Evolutionary conservation across 2,113 vertebrate species (phyloP), one percentile per base, ranked within the genome.

Genomic region (Cyanoderma ruficeps): DNA sequence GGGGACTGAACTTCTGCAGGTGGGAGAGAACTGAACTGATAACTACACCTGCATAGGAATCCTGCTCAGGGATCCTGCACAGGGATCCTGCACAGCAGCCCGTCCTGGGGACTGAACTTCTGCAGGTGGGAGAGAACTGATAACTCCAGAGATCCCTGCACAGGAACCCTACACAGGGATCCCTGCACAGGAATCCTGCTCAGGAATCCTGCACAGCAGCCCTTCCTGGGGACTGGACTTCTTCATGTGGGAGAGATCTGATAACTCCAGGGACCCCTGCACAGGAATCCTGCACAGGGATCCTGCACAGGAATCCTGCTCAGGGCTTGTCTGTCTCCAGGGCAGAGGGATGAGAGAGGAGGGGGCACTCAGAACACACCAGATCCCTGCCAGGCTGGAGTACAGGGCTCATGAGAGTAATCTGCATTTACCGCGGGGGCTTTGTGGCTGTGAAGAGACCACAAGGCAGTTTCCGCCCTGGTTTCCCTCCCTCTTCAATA

Each of bases 21-120:
- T 2, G 27, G 1, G 2, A 33, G 23, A 7, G n/a, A n/a, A n/a
- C n/a, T n/a, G 7, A 17, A 53, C 64, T 23, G 7, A 0, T 3
- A 37, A 8, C 30, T 11, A 5, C n/a, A 27, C 5, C 47, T 49
- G 47, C 47, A 24, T 23, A 49, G 47, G 21, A 15, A 42, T 42
- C 7, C 52, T 28, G 50, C 50, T 17, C 50, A 52, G 50, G 25
- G 7, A 1, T 7, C 61, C 63, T 47, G n/a, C 6, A 2, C 35
- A 23, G 70, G 47, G 7, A 49, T 47, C 47, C 49, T 25, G 24
- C 49, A 50, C 13, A 50, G 52, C 28, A 53, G 57, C 20, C 49
- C 15, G 25, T 30, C 88, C 46, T 37, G 14, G 59, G 35, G 21
- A 17, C 7, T 31, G 28, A 17, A 44, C 42, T 44, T 7, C 47